Percentiles rank a stretch among this genome's conserved stretches.
phyloP scores from a whole-genome alignment of 2,797 vertebrate species.

The Emys orbicularis region DNA sequence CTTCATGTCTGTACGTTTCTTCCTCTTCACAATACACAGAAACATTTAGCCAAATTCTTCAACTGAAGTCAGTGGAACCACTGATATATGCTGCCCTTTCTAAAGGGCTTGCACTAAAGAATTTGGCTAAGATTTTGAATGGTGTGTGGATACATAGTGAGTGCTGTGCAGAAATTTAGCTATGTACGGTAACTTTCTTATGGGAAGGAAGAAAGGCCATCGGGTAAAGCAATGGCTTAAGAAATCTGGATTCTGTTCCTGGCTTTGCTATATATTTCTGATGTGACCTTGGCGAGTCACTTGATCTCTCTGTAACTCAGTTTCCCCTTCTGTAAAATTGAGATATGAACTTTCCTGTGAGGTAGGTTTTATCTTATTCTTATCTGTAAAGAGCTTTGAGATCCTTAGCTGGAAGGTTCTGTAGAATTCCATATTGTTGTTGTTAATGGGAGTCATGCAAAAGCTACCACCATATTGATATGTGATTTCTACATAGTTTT shows the following conservation, averaged over 20 bases:
- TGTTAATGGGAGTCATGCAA: background rate
- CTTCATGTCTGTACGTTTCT: slow-evolving; percentile 56
- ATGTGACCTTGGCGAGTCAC: background rate
- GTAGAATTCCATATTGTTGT: background rate
- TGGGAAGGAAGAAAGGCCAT: slow-evolving; percentile 26
- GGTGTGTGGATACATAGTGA: slow-evolving; percentile 47
- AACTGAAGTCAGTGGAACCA: slow-evolving; percentile 51
- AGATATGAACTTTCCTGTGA: background rate
- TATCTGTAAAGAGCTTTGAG: slow-evolving; percentile 14
- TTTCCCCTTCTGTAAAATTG: background rate
- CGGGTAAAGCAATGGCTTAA: slow-evolving; percentile 49
- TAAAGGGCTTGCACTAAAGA: slow-evolving; percentile 55
- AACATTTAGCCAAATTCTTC: slow-evolving; percentile 55
- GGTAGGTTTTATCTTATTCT: background rate
- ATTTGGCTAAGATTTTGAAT: slow-evolving; percentile 36
- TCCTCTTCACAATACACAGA: slow-evolving; percentile 50
- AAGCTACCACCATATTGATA: background rate
- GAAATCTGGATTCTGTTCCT: slow-evolving; percentile 42
- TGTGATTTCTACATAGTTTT: background rate
- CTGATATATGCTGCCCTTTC: slow-evolving; percentile 51
- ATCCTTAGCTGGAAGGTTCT: background rate
- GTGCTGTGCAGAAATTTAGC: slow-evolving; percentile 32
- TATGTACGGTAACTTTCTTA: background rate
- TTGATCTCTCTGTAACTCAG: background rate
- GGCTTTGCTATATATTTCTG: background rate